A percentile compares a stretch with the other conserved stretches of the same genome.
phyloP scores from a whole-genome alignment of 2,113 vertebrate species.

The Miniopterus natalensis region DNA sequence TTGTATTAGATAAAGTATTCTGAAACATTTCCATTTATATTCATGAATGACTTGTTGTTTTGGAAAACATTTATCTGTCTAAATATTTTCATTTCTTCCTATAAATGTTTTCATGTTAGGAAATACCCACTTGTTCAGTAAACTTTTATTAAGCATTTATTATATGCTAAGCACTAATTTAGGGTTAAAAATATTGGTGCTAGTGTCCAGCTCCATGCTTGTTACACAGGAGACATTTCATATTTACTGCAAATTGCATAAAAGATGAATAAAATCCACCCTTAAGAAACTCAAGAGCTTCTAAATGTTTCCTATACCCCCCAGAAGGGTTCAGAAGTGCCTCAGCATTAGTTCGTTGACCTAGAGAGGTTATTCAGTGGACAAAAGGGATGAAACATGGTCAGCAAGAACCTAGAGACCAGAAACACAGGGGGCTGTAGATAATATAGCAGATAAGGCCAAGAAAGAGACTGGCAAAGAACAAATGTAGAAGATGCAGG shows the following conservation, averaged over 20 bases:
- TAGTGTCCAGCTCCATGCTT: background rate
- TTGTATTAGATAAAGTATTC: background rate
- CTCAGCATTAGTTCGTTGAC: background rate
- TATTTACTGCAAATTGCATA: background rate
- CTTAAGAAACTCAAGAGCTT: slow-evolving; percentile 1
- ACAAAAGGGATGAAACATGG: background rate
- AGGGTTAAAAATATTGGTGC: background rate
- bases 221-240: background rate
- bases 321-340: background rate
- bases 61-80: background rate
- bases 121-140: background rate
- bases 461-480: background rate
- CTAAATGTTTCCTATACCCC: background rate
- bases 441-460: background rate
- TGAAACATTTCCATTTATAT: background rate
- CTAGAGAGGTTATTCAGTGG: fast-evolving
- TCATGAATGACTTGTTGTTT: background rate
- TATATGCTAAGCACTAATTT: background rate
- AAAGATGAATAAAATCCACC: background rate
- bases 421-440: background rate
- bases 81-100: slow-evolving; percentile 21
- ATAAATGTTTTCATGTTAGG: background rate
- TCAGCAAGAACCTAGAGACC: background rate
- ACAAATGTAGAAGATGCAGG: background rate
- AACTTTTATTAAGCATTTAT: background rate